Evolutionary conservation across 2,113 vertebrate genomes (phyloP), one percentile per base, ranked within the genome.

Genomic region (Cynoglossus semilaevis): DNA sequence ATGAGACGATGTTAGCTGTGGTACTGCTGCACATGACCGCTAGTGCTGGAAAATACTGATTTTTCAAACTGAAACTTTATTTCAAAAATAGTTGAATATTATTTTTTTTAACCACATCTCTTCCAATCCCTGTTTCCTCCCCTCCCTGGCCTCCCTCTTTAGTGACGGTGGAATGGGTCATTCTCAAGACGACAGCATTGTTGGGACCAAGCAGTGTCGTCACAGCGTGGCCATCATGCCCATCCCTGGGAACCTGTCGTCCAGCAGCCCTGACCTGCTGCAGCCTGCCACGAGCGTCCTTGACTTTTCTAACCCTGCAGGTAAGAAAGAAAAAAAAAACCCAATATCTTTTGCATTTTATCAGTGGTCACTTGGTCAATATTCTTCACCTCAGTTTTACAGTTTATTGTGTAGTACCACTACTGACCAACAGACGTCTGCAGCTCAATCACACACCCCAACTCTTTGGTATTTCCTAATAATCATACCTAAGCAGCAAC

Each of bases 141-240:
- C 15, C 16, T 22, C 29, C 42, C 34, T 37, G 4, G 1, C 15
- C 60, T 41, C 18, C 44, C 13, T 79, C 76, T 89, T 35, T 85
- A 99, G 96, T 17, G 96, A 99, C 5, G 93, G 92, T 1, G 91
- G 93, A 1, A 87, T 98, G 80, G 93, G 92, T 78, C 96, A 98
- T 64, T 97, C 95, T 0, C 96, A 99, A 83, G 96, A 99, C 15
- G 96, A 99, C 91, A 99, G 95, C 85, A 93, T 99, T 1, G 94
- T 99, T 67, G 96, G 95, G 1, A 98, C 95, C 0, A 95, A 95
- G 64, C 95, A 97, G 85, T 96, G 93, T 70, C 83, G 96, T 0
- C 95, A 96, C 89, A 98, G 96, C 69, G 89, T 97, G 81, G 95
- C 94, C 63, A 95, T 98, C 76, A 94, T 98, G 96, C 96, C 96